Evolutionary conservation across 2,888 invertebrate species (phyloP).

Genomic region (Oscheius sp.): DNA sequence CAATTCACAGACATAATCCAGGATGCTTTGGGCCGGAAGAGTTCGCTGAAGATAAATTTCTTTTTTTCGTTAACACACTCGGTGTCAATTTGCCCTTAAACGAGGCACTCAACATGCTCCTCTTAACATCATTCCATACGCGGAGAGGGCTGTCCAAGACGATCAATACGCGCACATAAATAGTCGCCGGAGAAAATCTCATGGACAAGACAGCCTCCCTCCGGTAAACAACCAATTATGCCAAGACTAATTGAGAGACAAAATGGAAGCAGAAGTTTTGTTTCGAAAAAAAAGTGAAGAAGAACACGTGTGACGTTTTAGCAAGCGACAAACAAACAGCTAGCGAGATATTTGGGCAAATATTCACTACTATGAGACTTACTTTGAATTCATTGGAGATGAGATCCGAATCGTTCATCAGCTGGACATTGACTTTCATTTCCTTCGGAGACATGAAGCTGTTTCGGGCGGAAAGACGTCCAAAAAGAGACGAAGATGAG

Average conservation of each 20-base stretch:
- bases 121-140: conserved; percentile 10
- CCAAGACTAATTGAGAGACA: neutral
- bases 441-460: conserved; percentile 52
- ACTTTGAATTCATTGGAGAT: conserved; percentile 65
- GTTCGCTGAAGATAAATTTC: conserved; percentile 54
- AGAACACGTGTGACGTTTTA: conserved; percentile 3
- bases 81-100: neutral
- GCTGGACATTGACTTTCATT: conserved; percentile 61
- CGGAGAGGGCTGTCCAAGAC: neutral
- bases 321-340: conserved; percentile 10
- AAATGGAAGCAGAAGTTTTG: neutral
- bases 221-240: neutral
- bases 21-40: conserved; percentile 82
- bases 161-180: neutral
- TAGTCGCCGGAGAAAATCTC: too few species aligned
- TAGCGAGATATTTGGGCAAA: neutral
- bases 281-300: neutral
- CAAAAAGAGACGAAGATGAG: conserved; percentile 48
- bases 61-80: neutral
- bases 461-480: conserved; percentile 49
- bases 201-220: neutral
- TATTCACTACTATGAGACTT: neutral
- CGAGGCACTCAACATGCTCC: neutral
- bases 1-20: conserved; percentile 89
- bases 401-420: conserved; percentile 65